These are phyloP conservation scores for Pocillopora damicornis DNA, from an alignment of 64 coral and sea anemone genomes.

Conservation along the genomic window DNA sequence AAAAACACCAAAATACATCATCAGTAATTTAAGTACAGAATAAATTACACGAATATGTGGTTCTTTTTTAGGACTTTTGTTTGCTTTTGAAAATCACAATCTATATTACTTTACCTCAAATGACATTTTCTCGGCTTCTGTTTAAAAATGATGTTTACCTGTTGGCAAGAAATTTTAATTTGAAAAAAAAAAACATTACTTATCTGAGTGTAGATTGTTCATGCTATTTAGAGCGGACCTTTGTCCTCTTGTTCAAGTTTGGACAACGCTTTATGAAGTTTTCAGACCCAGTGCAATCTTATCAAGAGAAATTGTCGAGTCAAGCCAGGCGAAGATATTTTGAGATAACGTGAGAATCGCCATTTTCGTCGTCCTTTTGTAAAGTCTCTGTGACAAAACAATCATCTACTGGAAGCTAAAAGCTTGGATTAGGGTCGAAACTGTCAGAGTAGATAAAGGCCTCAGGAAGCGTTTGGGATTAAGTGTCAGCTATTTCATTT, in stretches of 20 bases:
- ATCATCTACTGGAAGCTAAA: background rate
- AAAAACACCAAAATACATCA: no score
- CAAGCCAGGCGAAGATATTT: background rate
- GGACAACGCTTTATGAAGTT: background rate
- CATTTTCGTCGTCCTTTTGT: background rate
- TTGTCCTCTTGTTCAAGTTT: background rate
- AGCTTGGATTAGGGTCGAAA: background rate
- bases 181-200: background rate
- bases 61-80: background rate
- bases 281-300: background rate
- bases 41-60: no score
- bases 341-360: background rate
- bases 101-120: background rate
- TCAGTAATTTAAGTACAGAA: no score
- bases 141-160: background rate
- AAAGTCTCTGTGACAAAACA: background rate
- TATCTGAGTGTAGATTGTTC: background rate
- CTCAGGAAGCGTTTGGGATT: background rate
- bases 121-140: background rate
- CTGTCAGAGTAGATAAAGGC: conserved; percentile 11
- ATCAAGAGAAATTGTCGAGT: background rate
- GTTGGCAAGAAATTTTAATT: background rate
- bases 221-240: background rate
- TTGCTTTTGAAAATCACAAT: background rate
- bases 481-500: conserved; percentile 6